Conservation (phyloP, 2,888 invertebrate species). For the Drosophila mayaguana region DNA sequence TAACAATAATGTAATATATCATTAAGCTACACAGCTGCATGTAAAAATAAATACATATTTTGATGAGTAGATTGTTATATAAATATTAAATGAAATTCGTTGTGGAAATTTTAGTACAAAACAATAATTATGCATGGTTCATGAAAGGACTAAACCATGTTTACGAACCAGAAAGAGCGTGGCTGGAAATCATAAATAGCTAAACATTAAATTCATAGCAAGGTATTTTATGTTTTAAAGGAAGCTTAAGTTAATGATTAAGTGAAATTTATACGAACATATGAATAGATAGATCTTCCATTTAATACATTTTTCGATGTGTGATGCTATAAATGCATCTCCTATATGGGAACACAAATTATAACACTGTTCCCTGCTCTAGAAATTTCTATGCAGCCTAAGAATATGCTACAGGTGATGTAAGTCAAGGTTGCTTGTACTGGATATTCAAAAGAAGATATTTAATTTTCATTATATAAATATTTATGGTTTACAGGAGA, state of each 20-base stretch:
- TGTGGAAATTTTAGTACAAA: not conserved
- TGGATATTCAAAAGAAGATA: not conserved
- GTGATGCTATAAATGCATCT: not conserved
- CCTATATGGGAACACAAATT: not conserved
- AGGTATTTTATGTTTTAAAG: not conserved
- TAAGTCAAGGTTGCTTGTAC: not conserved
- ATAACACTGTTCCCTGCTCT: not conserved
- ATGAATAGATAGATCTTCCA: not conserved
- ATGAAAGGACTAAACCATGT: not conserved
- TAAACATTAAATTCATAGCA: not conserved
- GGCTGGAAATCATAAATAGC: not conserved
- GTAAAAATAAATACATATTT: not conserved
- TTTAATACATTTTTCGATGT: not conserved
- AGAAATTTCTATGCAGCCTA: not conserved
- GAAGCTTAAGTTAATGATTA: not conserved
- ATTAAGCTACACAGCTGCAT: not conserved
- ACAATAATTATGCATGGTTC: not conserved
- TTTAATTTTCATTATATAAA: not conserved
- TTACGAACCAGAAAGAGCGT: not conserved
- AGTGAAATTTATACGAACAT: not conserved
- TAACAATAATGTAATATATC: slow-evolving; percentile 16
- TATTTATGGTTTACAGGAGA: not conserved
- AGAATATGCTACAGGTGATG: slow-evolving; percentile 7
- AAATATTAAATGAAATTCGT: not conserved
- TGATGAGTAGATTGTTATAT: not conserved